phyloP scores from a whole-genome alignment of 1,140 invertebrate genomes.

The Drosophila orena region DNA sequence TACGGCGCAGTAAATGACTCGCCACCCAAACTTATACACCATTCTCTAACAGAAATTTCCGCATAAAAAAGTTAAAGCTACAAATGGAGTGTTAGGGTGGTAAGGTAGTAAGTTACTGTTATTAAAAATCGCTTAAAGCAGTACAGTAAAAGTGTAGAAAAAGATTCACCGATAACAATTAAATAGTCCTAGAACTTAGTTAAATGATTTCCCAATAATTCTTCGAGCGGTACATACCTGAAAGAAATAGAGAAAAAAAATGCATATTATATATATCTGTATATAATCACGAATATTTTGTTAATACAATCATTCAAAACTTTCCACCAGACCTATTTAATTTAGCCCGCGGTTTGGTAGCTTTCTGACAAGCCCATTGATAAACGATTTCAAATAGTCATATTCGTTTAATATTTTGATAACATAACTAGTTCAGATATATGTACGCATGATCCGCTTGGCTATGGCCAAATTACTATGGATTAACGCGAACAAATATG shows the following conservation, averaged over 20 bases:
- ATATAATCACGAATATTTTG: background rate
- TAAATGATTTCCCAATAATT: constrained; percentile 25
- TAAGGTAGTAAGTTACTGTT: constrained; percentile 12
- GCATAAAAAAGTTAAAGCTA: background rate
- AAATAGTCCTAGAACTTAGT: constrained; percentile 5
- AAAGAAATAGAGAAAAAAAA: constrained; percentile 28
- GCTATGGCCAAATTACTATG: constrained; percentile 13
- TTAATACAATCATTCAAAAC: background rate
- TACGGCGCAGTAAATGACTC: constrained; percentile 67
- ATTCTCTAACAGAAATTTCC: background rate
- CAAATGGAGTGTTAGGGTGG: background rate
- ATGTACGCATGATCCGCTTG: constrained; percentile 9
- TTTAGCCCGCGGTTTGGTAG: background rate
- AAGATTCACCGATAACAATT: constrained; percentile 35
- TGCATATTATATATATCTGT: constrained; percentile 1
- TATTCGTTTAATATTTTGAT: constrained; percentile 16
- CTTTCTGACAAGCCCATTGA: constrained; percentile 4
- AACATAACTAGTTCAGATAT: constrained; percentile 1
- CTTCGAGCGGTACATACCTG: constrained; percentile 52
- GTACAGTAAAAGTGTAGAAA: background rate
- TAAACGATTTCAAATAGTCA: constrained; percentile 9
- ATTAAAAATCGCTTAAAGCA: constrained; percentile 49
- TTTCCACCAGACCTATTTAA: background rate
- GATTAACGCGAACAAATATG: constrained; percentile 15
- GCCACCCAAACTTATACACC: background rate